Evolutionary conservation across 2,113 vertebrate genomes (phyloP).

Genomic region (Arenaria interpres): DNA sequence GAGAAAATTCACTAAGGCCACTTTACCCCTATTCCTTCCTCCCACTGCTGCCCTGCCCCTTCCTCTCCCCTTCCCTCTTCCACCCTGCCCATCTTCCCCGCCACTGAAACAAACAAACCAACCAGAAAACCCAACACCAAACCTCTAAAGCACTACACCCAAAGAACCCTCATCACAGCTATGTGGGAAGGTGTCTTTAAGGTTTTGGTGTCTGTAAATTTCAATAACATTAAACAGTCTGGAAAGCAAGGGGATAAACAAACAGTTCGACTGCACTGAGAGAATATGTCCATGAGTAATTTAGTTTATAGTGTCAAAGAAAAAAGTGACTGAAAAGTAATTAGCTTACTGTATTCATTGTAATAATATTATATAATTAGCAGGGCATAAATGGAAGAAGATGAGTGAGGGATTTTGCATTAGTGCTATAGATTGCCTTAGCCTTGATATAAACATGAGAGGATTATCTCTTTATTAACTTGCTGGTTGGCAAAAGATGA

Average conservation of each 20-base stretch:
- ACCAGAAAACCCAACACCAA: not conserved
- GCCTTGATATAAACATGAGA: not conserved
- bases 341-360: constrained; percentile 16
- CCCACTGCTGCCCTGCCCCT: fast-evolving
- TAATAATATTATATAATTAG: constrained; percentile 31
- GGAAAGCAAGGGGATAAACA: not conserved
- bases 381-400: constrained; percentile 13
- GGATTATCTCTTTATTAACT: constrained; percentile 35
- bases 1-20: not conserved
- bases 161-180: not conserved
- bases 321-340: not conserved
- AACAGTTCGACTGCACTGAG: not conserved
- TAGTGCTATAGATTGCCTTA: not conserved
- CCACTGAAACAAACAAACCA: not conserved
- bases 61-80: fast-evolving
- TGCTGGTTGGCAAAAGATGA: constrained; percentile 10
- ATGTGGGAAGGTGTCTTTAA: not conserved
- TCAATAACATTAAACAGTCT: not conserved
- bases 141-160: too few relatives aligned
- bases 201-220: not conserved
- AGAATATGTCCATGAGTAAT: not conserved
- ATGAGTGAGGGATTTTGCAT: constrained; percentile 15
- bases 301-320: not conserved
- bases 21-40: not conserved
- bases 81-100: too few relatives aligned